Percentiles rank a stretch among this genome's conserved stretches.
phyloP scores from a whole-genome alignment of 2,888 invertebrate genomes.

The Pterobdella sp. region DNA sequence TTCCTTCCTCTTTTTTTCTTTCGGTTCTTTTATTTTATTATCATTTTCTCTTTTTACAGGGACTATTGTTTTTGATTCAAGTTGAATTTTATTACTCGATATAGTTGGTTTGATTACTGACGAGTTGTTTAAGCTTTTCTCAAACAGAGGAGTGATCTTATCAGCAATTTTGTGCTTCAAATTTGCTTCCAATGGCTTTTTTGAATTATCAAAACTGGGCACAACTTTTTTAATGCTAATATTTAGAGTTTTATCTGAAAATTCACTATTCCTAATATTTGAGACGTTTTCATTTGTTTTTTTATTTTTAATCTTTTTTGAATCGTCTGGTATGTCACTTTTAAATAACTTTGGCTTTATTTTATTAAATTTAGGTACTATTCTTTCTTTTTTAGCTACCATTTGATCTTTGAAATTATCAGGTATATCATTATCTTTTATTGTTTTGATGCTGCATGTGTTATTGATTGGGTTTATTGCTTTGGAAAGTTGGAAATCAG shows the following conservation, averaged over 20 bases:
- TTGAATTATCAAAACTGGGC: neutral
- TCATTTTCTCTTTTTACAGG: neutral
- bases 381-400: neutral
- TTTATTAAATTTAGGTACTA: neutral
- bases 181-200: slow-evolving; percentile 6
- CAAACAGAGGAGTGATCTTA: too few species aligned
- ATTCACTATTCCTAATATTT: slow-evolving; percentile 4
- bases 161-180: neutral
- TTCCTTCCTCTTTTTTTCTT: slow-evolving; percentile 5
- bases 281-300: slow-evolving; percentile 12
- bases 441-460: neutral
- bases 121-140: too few species aligned
- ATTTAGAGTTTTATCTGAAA: neutral
- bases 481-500: too few species aligned
- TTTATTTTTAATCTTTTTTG: slow-evolving; percentile 15
- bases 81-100: too few species aligned
- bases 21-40: neutral
- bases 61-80: too few species aligned
- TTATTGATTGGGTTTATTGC: neutral
- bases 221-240: neutral
- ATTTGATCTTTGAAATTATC: neutral
- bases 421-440: slow-evolving; percentile 5
- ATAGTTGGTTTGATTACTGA: too few species aligned
- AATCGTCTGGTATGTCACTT: slow-evolving; percentile 2
- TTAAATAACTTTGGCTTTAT: slow-evolving; percentile 6